Base-by-base conservation (phyloP, 2,888 invertebrate genomes). In the Epsilonema sp. region DNA sequence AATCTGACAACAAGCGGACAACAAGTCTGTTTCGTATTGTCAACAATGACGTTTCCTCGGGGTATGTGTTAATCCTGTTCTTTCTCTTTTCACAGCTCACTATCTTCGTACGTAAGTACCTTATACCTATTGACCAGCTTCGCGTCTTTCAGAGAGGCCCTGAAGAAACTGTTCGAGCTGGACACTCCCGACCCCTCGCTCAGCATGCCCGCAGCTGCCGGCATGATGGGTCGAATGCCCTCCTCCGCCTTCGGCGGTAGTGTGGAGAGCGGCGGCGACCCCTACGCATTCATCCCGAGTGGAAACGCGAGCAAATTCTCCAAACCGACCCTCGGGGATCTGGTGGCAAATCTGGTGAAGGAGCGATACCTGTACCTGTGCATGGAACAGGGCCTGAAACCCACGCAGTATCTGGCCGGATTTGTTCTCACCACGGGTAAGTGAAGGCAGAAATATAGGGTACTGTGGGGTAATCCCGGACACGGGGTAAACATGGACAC, bases 121-220 rank as follows among this genome's bases (percentile, higher is more conserved):
- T n/a, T n/a, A n/a, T n/a, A n/a, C n/a, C n/a, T n/a, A n/a, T n/a
- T n/a, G n/a, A n/a, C n/a, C n/a, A n/a, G n/a, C n/a, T n/a, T n/a
- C n/a, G n/a, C n/a, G n/a, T n/a, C n/a, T 31, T 31, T 31, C 31
- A 31, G 41, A 3, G 42, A 42, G 31, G 42, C 42, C 11, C 42
- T 42, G 25, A 23, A 19, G 3, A 23, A n/a, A 4, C n/a, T 42
- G 25, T 42, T 42, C 42, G 42, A 42, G 11, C 16, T 42, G 16
- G 39, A 39, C 5, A 39, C 39, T 5, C 39, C 39, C 8, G 39
- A 39, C 16, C 39, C 39, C 8, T 5, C 21, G 20, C 20, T 8
- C 8, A 11, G 39, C 13, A 5, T 39, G n/a, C 8, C 16, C 39
- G 20, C 39, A 5, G 39, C 13, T 21, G 31, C 16, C 31, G 31